phyloP scores from a whole-genome alignment of 2,888 invertebrate species.

The Melipona bicolor region DNA sequence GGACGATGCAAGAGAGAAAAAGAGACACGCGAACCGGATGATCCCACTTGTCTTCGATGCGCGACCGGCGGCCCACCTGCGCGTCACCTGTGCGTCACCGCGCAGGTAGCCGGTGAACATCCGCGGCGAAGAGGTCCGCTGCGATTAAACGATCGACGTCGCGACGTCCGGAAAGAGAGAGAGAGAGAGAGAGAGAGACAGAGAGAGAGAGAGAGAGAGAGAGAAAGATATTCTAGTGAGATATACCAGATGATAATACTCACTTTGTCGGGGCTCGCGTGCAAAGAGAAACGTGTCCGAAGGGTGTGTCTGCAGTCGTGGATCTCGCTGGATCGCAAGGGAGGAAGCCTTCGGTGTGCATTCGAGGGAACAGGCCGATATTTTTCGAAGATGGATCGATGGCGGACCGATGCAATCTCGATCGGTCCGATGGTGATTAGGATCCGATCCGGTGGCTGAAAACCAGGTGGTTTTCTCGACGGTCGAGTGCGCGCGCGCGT shows the following conservation, averaged over 20 bases:
- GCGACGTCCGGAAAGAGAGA: neutral
- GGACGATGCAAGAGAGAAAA: neutral
- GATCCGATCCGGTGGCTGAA: neutral
- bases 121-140: slow-evolving; percentile 33
- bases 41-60: slow-evolving; percentile 21
- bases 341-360: slow-evolving; percentile 3
- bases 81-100: slow-evolving; percentile 71
- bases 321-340: neutral
- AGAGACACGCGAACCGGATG: slow-evolving; percentile 20
- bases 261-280: slow-evolving; percentile 76
- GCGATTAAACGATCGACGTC: neutral
- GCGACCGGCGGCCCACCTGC: slow-evolving; percentile 65
- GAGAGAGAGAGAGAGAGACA: neutral
- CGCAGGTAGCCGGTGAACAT: slow-evolving; percentile 64
- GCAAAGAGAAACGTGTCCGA: slow-evolving; percentile 48
- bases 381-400: slow-evolving; percentile 14
- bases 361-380: neutral
- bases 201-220: no score
- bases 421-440: no score
- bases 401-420: no score
- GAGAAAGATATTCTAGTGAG: no score
- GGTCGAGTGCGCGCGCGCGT: slow-evolving; percentile 14
- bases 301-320: neutral
- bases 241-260: slow-evolving; percentile 65
- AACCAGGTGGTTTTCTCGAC: slow-evolving; percentile 1